Conservation (phyloP, 2,113 vertebrate species). For the Lipophrys pholis region DNA sequence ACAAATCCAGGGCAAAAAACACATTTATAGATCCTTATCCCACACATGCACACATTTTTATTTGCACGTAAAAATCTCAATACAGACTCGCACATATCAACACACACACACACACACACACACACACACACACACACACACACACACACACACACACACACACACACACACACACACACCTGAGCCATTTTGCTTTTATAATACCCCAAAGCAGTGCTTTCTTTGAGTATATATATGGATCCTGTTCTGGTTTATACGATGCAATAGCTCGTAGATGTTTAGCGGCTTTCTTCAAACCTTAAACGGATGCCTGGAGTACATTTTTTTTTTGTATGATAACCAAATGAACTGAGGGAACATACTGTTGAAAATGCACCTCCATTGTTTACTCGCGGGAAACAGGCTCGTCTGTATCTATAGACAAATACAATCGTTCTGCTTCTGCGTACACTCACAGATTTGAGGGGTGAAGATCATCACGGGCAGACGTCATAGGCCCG, state of each 20-base stretch:
- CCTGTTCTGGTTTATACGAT: slow-evolving; percentile 64
- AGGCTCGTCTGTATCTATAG: slow-evolving; percentile 21
- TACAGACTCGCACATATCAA: too few species aligned
- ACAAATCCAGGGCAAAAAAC: too few species aligned
- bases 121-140: too few species aligned
- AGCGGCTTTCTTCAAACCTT: slow-evolving; percentile 47
- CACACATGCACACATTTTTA: too few species aligned
- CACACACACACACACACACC: too few species aligned
- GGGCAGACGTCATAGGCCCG: slow-evolving; percentile 45
- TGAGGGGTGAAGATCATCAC: slow-evolving; percentile 28
- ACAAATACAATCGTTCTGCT: slow-evolving; percentile 13
- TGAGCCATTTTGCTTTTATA: too few species aligned
- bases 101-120: too few species aligned
- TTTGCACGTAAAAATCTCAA: too few species aligned
- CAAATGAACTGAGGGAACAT: slow-evolving; percentile 66
- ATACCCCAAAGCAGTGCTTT: too few species aligned
- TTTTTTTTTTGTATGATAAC: slow-evolving; percentile 52
- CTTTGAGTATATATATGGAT: slow-evolving; percentile 31
- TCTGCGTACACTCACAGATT: slow-evolving; percentile 7
- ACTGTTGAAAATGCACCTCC: slow-evolving; percentile 55
- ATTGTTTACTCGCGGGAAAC: slow-evolving; percentile 54
- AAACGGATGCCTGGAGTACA: slow-evolving; percentile 34
- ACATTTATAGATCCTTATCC: too few species aligned
- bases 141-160: too few species aligned
- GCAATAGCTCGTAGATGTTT: slow-evolving; percentile 49